Percentiles rank a stretch among this genome's conserved stretches.
phyloP scores from a whole-genome alignment of 2,888 invertebrate species.

The Ferdinandea cuprea region DNA sequence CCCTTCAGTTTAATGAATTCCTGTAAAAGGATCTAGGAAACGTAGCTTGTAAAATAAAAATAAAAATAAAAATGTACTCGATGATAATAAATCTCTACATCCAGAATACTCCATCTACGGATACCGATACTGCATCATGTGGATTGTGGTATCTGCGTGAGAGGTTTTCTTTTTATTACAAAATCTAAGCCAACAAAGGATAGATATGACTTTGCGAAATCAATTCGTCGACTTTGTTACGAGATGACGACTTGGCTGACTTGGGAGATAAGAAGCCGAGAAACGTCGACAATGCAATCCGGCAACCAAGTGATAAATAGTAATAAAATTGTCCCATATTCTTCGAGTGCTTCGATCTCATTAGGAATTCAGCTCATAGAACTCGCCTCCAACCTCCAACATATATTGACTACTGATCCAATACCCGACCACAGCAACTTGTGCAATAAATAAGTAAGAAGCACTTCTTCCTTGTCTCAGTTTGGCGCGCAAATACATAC shows the following conservation, averaged over 20 bases:
- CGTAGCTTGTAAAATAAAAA: too few relatives aligned
- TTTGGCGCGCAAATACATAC: not conserved
- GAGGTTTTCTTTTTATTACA: too few relatives aligned
- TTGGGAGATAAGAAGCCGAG: not conserved
- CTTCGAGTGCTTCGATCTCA: conserved; percentile 33
- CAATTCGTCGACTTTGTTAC: conserved; percentile 30
- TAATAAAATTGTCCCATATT: conserved; percentile 53
- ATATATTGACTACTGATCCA: conserved; percentile 13
- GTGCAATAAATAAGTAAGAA: conserved; percentile 53
- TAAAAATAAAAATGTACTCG: too few relatives aligned
- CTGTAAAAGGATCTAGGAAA: too few relatives aligned
- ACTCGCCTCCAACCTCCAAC: not conserved
- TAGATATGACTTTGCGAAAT: conserved; percentile 41
- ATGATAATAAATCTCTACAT: too few relatives aligned
- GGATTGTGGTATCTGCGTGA: too few relatives aligned
- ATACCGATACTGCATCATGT: too few relatives aligned
- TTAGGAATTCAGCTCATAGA: conserved; percentile 37
- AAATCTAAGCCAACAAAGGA: not conserved
- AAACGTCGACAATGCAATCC: conserved; percentile 7
- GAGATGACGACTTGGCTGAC: not conserved
- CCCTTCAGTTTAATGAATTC: too few relatives aligned
- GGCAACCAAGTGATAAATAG: conserved; percentile 23
- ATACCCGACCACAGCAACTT: conserved; percentile 21
- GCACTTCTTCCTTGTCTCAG: conserved; percentile 8
- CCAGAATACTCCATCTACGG: too few relatives aligned